Evolutionary conservation across 2,113 vertebrate species (phyloP), one percentile per base, ranked within the genome.

Genomic region (Protobothrops mucrosquamatus): DNA sequence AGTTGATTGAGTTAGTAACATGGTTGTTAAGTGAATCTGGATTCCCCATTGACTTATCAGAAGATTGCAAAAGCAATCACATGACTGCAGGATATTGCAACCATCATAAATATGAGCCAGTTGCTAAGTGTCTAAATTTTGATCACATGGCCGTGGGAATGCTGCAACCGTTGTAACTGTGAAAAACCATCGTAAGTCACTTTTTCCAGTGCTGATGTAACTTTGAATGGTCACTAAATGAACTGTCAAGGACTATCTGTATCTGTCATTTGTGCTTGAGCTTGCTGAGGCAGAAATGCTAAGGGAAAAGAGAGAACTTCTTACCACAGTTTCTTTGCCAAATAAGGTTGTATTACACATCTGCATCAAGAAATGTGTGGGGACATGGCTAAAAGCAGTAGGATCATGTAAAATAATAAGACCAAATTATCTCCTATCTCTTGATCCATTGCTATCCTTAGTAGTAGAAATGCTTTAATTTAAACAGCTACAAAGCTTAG

Each of bases 371-470:
- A 97, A 93, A 96, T 95, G 94, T 93, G 92, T 93, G 95, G 93
- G 61, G 96, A 95, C 96, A 94, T 85, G 94, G 97, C 95, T 95
- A 96, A 96, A 95, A 96, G 94, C 95, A 94, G 95, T 39, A 95
- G 97, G 97, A 96, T 96, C 92, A 91, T 97, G 95, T 97, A 97
- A 97, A 97, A 97, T 96, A 98, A 97, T 97, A 97, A 96, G 54
- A 94, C 91, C 92, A 94, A 97, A 97, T 96, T 94, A 97, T 95
- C 94, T 95, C 96, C 96, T 94, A 91, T 95, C 95, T 97, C 95
- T 94, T 97, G 97, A 97, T 96, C 96, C 94, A 96, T 94, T 96
- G 93, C 96, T 95, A 91, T 97, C 95, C 97, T 97, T 97, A 97
- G 91, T 81, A 97, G 48, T 96, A 97, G 54, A 93, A 96, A 61